phyloP scores from a whole-genome alignment of 2,888 invertebrate species.

The Apoda limacodes region DNA sequence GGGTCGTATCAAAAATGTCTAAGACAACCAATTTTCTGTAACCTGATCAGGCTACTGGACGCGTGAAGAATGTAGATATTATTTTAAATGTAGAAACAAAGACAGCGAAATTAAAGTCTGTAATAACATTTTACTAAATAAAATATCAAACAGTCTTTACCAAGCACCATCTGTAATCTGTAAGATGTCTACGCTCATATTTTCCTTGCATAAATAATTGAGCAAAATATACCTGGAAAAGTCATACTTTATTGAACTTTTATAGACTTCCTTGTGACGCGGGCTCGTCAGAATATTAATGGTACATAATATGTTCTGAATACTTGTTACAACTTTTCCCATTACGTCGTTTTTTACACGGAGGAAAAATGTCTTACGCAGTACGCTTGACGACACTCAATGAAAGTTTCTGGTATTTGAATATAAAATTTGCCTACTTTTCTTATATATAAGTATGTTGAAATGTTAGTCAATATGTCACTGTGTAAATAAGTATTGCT shows the following conservation, averaged over 20 bases:
- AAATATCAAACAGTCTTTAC: too few species aligned
- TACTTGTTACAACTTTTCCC: conserved; percentile 68
- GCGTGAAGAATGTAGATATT: too few species aligned
- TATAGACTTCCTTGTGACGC: conserved; percentile 44
- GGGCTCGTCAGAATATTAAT: conserved; percentile 63
- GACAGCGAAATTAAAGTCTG: too few species aligned
- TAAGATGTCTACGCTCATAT: too few species aligned
- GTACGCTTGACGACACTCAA: conserved; percentile 36
- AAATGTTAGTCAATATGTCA: background rate
- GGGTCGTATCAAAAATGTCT: too few species aligned
- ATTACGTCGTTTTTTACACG: conserved; percentile 56
- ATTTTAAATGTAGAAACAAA: too few species aligned
- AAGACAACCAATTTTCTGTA: too few species aligned
- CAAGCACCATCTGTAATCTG: too few species aligned
- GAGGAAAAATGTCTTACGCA: conserved; percentile 46
- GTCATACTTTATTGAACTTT: conserved; percentile 48
- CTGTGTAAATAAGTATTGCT: background rate
- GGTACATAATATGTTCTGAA: conserved; percentile 60
- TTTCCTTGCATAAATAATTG: too few species aligned
- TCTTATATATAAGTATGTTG: conserved; percentile 15
- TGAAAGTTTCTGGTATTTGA: conserved; percentile 39
- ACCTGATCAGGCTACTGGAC: too few species aligned
- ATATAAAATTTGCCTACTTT: conserved; percentile 23
- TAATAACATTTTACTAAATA: too few species aligned
- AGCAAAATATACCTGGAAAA: too few species aligned